These are phyloP conservation scores for Plebejus anna DNA, from an alignment of 2,888 invertebrate genomes.

Conservation along the genomic window DNA sequence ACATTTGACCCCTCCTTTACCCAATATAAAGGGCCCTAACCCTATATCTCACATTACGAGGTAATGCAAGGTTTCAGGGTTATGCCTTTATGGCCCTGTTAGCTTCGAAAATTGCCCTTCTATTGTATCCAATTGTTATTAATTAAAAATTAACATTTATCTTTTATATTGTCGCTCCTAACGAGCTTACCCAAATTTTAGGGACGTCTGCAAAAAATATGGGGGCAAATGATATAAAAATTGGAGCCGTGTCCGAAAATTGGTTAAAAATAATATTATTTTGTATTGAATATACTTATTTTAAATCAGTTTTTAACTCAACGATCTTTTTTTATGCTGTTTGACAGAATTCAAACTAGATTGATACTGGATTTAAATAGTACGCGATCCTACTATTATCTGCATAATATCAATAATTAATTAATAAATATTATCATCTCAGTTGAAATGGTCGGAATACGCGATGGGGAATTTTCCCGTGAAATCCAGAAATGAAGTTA, in stretches of 20 bases:
- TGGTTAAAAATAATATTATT: too few species aligned
- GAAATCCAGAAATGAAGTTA: too few species aligned
- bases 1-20: conserved; percentile 23
- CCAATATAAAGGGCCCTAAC: conserved; percentile 1
- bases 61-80: conserved; percentile 16
- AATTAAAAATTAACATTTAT: conserved; percentile 14
- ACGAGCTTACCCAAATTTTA: neutral
- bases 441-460: too few species aligned
- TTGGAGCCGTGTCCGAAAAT: neutral
- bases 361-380: too few species aligned
- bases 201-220: neutral
- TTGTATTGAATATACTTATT: too few species aligned
- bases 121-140: neutral
- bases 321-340: too few species aligned
- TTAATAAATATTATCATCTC: too few species aligned
- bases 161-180: neutral
- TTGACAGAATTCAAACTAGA: too few species aligned
- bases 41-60: conserved; percentile 9
- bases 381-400: too few species aligned
- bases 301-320: too few species aligned
- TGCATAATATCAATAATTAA: too few species aligned
- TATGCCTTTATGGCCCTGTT: conserved; percentile 12
- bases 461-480: too few species aligned
- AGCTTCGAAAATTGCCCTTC: neutral
- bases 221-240: neutral